These are phyloP conservation scores for Hydrozoanthus tunicans DNA, from an alignment of 64 coral and sea anemone genomes.

Conservation along the genomic window DNA sequence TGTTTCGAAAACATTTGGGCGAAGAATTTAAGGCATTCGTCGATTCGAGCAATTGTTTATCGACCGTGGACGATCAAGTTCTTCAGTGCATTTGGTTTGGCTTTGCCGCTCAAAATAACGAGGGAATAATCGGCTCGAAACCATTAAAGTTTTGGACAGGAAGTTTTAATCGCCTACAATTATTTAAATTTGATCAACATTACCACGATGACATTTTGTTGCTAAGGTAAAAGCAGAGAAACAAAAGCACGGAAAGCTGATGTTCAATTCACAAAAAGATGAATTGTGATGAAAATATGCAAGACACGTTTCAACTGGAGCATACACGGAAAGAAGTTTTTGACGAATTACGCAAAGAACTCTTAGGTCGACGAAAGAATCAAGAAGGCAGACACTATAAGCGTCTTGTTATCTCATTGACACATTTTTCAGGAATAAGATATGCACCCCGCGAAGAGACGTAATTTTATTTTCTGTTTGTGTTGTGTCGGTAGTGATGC, in stretches of 20 bases:
- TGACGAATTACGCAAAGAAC: neutral
- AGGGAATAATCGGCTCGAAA: too few species aligned
- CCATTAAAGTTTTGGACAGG: neutral
- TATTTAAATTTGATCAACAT: neutral
- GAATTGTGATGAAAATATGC: neutral
- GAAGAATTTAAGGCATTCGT: too few species aligned
- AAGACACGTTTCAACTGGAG: constrained; percentile 1
- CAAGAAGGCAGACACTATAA: neutral
- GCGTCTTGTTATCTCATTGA: neutral
- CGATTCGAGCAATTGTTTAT: too few species aligned
- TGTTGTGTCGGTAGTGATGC: neutral
- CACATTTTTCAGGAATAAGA: neutral
- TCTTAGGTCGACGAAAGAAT: neutral
- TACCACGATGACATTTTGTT: constrained; percentile 5
- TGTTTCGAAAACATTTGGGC: too few species aligned
- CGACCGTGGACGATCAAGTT: too few species aligned
- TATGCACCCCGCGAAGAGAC: neutral
- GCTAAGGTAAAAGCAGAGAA: constrained; percentile 1
- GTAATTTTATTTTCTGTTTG: constrained; percentile 19
- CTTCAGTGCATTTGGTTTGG: too few species aligned
- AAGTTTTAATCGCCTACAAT: neutral
- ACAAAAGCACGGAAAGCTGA: constrained; percentile 24
- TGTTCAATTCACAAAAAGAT: neutral
- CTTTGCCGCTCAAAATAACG: too few species aligned
- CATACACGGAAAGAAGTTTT: neutral